Percentiles rank a stretch among this genome's conserved stretches.
Evolutionary conservation across 2,888 invertebrate genomes (phyloP).

Genomic region (Andrena haemorrhoa): DNA sequence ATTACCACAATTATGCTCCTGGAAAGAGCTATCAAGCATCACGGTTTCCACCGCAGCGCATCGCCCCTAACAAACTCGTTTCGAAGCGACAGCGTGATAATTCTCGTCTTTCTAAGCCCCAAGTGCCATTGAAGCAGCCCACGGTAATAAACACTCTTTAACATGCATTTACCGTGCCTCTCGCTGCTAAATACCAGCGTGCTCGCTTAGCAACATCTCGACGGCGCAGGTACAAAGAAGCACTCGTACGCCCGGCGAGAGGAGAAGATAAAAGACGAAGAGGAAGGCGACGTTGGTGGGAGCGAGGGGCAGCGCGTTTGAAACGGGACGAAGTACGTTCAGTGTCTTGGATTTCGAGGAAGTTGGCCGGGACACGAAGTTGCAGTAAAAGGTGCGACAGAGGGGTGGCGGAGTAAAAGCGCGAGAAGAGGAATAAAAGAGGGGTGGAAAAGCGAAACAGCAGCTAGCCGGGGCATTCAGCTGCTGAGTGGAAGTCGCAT

Average conservation of each 20-base stretch:
- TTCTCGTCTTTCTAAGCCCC: neutral
- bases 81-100: neutral
- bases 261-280: neutral
- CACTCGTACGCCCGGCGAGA: neutral
- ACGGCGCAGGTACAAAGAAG: neutral
- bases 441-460: conserved; percentile 67
- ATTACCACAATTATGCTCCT: neutral
- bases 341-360: conserved; percentile 38
- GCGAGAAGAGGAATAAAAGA: conserved; percentile 26
- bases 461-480: conserved; percentile 62
- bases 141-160: conserved; percentile 6
- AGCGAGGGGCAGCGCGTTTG: conserved; percentile 3
- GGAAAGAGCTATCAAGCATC: neutral
- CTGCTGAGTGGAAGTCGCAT: conserved; percentile 72
- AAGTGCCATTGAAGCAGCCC: neutral
- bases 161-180: neutral
- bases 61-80: neutral
- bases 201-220: conserved; percentile 9
- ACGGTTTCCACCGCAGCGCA: neutral
- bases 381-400: conserved; percentile 15
- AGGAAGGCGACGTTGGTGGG: neutral
- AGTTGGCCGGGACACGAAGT: conserved; percentile 29
- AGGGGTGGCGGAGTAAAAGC: neutral
- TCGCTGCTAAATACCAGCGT: neutral
- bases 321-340: conserved; percentile 36